These are phyloP conservation scores for Himalopsyche anomala DNA, from an alignment of 2,888 invertebrate genomes.

Conservation along the genomic window DNA sequence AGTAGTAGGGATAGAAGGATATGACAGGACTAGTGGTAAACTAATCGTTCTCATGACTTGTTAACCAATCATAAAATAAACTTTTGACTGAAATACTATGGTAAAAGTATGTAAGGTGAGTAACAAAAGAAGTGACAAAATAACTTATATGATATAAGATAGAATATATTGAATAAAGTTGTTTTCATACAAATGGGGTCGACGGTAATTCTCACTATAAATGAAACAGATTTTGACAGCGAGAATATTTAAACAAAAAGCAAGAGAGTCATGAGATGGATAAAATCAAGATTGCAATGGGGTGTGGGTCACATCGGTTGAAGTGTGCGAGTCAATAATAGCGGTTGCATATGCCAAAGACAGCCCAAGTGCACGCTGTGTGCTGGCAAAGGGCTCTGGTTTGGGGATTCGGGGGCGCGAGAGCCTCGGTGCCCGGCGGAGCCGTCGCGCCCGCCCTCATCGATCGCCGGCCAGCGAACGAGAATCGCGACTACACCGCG, in stretches of 20 bases:
- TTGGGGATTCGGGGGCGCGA: slow-evolving; percentile 48
- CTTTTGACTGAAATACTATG: no score
- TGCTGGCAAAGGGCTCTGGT: background rate
- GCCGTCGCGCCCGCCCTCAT: slow-evolving; percentile 56
- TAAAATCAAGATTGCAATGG: background rate
- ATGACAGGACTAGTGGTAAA: no score
- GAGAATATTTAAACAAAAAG: background rate
- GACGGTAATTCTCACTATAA: no score
- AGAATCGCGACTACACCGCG: background rate
- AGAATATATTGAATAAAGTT: no score
- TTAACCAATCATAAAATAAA: no score
- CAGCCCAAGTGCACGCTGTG: slow-evolving; percentile 1
- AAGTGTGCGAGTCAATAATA: background rate
- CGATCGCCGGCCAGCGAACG: slow-evolving; percentile 41
- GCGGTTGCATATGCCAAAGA: background rate
- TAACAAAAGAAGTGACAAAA: no score
- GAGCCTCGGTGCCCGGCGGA: slow-evolving; percentile 45
- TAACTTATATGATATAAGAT: no score
- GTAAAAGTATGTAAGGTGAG: no score
- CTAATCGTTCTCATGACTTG: no score
- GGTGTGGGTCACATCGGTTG: background rate
- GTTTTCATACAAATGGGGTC: no score
- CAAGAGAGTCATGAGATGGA: background rate
- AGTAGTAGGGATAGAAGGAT: no score
- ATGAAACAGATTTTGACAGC: background rate